Evolutionary conservation across 2,113 vertebrate species (phyloP), one percentile per base, ranked within the genome.

Genomic region (Sakesphorus luctuosus): DNA sequence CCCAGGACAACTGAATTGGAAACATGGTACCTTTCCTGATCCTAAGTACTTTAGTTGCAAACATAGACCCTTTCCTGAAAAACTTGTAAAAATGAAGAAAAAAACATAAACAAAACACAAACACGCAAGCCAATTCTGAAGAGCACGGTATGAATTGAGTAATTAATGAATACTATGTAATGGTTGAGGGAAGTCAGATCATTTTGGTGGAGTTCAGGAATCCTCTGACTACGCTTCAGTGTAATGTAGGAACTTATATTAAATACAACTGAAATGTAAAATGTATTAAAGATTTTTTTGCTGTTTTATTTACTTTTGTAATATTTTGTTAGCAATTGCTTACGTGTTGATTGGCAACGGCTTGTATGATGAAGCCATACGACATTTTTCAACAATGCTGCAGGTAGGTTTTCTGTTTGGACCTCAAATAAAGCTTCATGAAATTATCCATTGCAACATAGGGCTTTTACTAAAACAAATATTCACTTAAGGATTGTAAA

Each of bases 311-410:
- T 52, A 66, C 25, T 20, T 90, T 84, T 95, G 35, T 94, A 78
- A 77, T 93, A 38, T 93, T 94, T 97, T 95, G 8, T 90, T 97
- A 99, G 99, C 99, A 68, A 99, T 99, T 90, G 99, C 99, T 43
- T 99, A 99, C 6, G 99, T 99, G 90, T 97, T 99, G 97, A 99
- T 99, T 87, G 99, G 98, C 88, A 99, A 98, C 36, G 98, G 99
- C 26, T 98, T 99, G 62, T 99, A 99, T 38, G 99, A 99, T 96
- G 99, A 99, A 98, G 99, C 99, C 77, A 98, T 99, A 96, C 98
- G 98, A 93, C 99, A 99, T 94, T 99, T 99, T 97, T 99, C 99
- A 40, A 98, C 99, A 62, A 97, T 99, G 96, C 97, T 99, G 43
- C 99, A 99, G 99, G 99, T 99, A 97, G 96, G 79, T 89, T 92